Evolutionary conservation across 2,797 vertebrate genomes (phyloP).

Genomic region (Pseudochaenichthys georgianus): DNA sequence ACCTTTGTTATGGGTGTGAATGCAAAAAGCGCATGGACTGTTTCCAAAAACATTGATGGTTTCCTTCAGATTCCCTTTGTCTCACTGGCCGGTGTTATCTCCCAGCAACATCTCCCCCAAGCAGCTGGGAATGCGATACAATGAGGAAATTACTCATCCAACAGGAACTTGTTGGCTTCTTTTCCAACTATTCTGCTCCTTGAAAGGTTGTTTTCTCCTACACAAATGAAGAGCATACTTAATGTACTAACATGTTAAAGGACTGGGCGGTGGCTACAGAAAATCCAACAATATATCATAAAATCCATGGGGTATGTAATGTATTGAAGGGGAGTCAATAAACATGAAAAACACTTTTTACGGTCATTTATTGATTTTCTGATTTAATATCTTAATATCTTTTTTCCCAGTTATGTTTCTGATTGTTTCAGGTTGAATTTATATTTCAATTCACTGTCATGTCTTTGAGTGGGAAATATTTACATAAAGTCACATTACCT

Average conservation of each 20-base stretch:
- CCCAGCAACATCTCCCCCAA: conserved; percentile 53
- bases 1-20: conserved; percentile 34
- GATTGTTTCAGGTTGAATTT: too few relatives aligned
- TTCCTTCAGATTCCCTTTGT: conserved; percentile 57
- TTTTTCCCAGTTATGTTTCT: too few relatives aligned
- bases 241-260: conserved; percentile 28
- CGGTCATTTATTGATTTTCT: too few relatives aligned
- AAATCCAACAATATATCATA: neutral
- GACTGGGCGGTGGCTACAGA: conserved; percentile 1
- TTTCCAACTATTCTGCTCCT: conserved; percentile 52
- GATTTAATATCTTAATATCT: too few relatives aligned
- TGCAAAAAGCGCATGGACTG: conserved; percentile 30
- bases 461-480: too few relatives aligned
- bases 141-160: conserved; percentile 77
- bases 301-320: neutral
- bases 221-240: conserved; percentile 38
- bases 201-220: conserved; percentile 32
- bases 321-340: conserved; percentile 6
- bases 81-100: conserved; percentile 29
- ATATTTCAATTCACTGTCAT: too few relatives aligned
- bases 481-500: too few relatives aligned
- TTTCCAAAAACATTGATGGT: conserved; percentile 33
- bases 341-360: neutral
- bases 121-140: conserved; percentile 74
- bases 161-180: conserved; percentile 66